Base-by-base conservation (phyloP, 2,113 vertebrate genomes). In the Megaleporinus macrocephalus region DNA sequence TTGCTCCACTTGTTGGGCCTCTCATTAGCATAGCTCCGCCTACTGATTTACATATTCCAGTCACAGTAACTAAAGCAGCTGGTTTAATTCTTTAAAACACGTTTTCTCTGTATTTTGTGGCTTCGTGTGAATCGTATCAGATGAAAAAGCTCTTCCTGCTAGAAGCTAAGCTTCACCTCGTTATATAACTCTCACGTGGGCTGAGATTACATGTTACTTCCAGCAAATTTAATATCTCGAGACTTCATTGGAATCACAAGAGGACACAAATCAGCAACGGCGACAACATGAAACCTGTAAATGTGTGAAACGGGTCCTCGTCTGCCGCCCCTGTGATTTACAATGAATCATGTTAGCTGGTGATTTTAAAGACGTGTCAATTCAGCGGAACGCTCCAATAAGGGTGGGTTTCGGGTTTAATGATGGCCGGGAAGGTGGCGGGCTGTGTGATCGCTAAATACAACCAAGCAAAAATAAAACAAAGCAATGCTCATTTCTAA, bases 391-490 rank as follows among this genome's bases (percentile, higher is more conserved):
- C 7, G 29, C 5, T 68, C 29, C 65, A 68, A 22, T 68, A 36
- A 68, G 36, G 36, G 22, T 36, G 65, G 22, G 33, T 36, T 65
- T 65, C 16, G 16, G 27, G 33, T 65, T 30, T 65, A 65, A 65
- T 14, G 62, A 33, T 15, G 65, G 5, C 10, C 53, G 59, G 13
- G 29, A 4, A 15, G 22, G 27, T 11, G 36, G 24, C 20, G 3
- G 70, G 29, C 41, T 62, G 55, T 75, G 68, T 85, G 79, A 88
- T 29, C 69, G n/a, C 76, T 70, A 33, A 10, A 78, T 47, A 74
- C 78, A 79, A 47, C 80, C 51, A 41, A 75, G 24, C 51, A 41
- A 74, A 27, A 73, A 74, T 89, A 55, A 12, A n/a, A n/a, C n/a
- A n/a, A n/a, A n/a, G n/a, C n/a, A n/a, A 83, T 68, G 71, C 81